A percentile compares a stretch with the other conserved stretches of the same genome.
Evolutionary conservation across 2,113 vertebrate genomes (phyloP).

Genomic region (Brevimyrus niger): DNA sequence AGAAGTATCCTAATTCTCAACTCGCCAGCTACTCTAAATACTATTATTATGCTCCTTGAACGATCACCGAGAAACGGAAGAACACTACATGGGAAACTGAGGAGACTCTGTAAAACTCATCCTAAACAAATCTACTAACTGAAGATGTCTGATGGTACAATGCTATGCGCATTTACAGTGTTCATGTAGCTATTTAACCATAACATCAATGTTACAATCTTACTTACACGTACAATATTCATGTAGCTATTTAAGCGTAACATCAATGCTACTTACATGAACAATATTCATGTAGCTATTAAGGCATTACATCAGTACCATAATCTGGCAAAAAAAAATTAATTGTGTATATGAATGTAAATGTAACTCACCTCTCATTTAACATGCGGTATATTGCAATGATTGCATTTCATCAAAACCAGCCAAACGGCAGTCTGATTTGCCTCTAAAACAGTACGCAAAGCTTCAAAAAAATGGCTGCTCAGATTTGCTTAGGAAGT

Average conservation of each 20-base stretch:
- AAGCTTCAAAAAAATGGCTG: slow-evolving; percentile 45
- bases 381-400: slow-evolving; percentile 35
- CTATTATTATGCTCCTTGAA: neutral
- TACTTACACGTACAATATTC: neutral
- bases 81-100: neutral
- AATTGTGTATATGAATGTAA: neutral
- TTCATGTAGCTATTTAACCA: neutral
- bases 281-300: neutral
- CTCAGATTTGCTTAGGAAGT: slow-evolving; percentile 58
- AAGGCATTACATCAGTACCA: neutral
- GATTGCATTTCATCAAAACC: slow-evolving; percentile 37
- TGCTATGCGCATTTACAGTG: neutral
- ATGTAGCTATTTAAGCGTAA: neutral
- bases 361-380: neutral
- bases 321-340: neutral
- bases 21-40: neutral
- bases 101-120: neutral
- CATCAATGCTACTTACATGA: neutral
- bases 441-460: slow-evolving; percentile 40
- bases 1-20: slow-evolving; percentile 35
- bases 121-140: neutral
- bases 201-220: neutral
- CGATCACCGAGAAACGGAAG: neutral
- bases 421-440: slow-evolving; percentile 38
- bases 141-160: neutral